Evolutionary conservation across 92 coral and sea anemone genomes (phyloP).

Genomic region (Epizoanthus illoricatus): DNA sequence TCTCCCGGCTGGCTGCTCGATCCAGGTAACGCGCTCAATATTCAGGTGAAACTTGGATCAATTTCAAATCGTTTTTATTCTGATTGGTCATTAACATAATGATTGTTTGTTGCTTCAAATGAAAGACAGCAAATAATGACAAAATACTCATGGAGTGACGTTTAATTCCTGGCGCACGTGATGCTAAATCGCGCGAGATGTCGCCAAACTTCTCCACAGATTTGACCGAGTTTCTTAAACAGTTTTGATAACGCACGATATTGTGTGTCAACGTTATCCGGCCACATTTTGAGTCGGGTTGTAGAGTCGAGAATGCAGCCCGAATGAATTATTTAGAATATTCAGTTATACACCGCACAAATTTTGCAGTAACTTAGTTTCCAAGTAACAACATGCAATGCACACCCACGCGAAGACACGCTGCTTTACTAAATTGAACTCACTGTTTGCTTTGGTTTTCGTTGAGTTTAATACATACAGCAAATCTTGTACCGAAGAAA

Average conservation of each 20-base stretch:
- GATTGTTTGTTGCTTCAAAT: constrained; percentile 35
- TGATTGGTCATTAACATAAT: constrained; percentile 44
- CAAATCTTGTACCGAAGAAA: no score
- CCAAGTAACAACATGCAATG: no score
- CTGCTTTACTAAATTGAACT: no score
- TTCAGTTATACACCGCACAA: no score
- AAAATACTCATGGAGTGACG: constrained; percentile 6
- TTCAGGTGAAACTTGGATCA: constrained; percentile 18
- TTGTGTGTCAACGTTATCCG: constrained; percentile 1
- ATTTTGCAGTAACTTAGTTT: no score
- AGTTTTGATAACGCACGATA: not conserved
- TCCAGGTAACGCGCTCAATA: constrained; percentile 4
- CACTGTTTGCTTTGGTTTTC: no score
- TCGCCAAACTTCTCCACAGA: constrained; percentile 5
- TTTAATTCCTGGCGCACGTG: not conserved
- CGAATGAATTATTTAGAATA: constrained; percentile 23
- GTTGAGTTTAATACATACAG: no score
- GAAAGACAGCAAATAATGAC: constrained; percentile 9
- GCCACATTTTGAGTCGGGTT: constrained; percentile 19
- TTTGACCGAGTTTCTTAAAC: constrained; percentile 11
- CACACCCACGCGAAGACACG: no score
- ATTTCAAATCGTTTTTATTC: constrained; percentile 29
- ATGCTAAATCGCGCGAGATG: not conserved
- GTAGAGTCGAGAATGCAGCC: not conserved
- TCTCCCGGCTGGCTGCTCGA: not conserved